Evolutionary conservation across 2,113 vertebrate species (phyloP), one percentile per base, ranked within the genome.

Genomic region (Ophthalmolycus amberensis): DNA sequence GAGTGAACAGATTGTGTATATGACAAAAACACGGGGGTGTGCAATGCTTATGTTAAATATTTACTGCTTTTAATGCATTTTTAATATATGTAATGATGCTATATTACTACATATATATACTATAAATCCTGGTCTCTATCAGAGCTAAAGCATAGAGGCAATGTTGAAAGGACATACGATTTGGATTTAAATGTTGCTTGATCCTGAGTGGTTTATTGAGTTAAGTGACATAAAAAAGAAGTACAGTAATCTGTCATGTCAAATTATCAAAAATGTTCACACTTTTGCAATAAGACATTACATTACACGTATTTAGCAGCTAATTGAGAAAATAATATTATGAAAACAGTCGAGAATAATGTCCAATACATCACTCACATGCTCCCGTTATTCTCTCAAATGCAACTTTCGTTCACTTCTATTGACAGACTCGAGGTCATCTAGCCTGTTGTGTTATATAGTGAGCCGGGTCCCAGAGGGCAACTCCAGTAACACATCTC

Each of bases 401-500:
- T 12, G 9, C 22, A 16, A 69, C 50, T 71, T 71, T 69, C n/a
- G 42, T 63, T n/a, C 64, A 44, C 71, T 8, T 32, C 50, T 76
- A 74, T 18, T 10, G 64, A 63, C n/a, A 22, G 64, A 15, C 50
- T 22, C 9, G 32, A 86, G 59, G 67, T 79, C 64, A 75, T 77
- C 70, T 32, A 37, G 62, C 68, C 79, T 52, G n/a, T 40, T 74
- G 66, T 84, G 80, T 44, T 25, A 38, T 10, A 59, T 10, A 59
- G 77, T 25, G 80, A 90, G 75, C 85, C 12, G 15, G 1, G 9
- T 86, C 90, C 90, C 83, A 3, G 34, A 75, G 88, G 86, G 80
- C 44, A 60, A 62, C 67, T 42, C 52, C 84, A 1, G 80, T 48
- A 76, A 87, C 90, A 91, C 76, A 14, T 89, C 87, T 89, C 83